Percentiles rank a stretch among this genome's conserved stretches.
Conservation (phyloP, 53 echinoderm and acorn worm species). For the Crossaster papposus region DNA sequence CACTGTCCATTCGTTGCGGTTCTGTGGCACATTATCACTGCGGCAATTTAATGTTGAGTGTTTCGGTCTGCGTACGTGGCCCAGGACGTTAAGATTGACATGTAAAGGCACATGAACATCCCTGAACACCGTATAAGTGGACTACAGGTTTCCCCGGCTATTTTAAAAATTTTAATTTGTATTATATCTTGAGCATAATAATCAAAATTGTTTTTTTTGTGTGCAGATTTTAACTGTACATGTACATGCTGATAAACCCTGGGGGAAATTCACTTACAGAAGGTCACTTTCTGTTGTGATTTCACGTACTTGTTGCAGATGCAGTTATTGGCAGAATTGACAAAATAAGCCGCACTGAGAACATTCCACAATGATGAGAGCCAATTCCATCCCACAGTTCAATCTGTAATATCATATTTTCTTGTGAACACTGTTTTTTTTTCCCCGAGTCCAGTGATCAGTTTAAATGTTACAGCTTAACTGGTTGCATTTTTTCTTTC, state of each 20-base stretch:
- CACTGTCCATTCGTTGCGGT: not conserved
- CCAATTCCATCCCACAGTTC: not conserved
- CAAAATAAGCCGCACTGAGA: not conserved
- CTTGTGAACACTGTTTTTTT: too few relatives aligned
- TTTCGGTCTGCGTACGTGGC: not conserved
- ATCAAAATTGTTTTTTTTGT: not conserved
- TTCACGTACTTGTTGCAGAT: not conserved
- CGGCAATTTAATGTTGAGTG: not conserved
- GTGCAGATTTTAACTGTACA: not conserved
- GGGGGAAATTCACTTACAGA: not conserved
- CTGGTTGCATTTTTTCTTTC: too few relatives aligned
- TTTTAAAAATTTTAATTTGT: too few relatives aligned
- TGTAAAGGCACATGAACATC: not conserved
- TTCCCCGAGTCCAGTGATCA: too few relatives aligned
- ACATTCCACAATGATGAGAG: not conserved
- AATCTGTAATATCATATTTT: not conserved
- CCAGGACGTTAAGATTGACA: not conserved
- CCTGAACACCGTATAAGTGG: not conserved
- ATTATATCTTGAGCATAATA: too few relatives aligned
- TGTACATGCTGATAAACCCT: not conserved
- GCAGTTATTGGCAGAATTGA: not conserved
- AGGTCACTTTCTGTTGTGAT: not conserved
- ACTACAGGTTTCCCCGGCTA: too few relatives aligned
- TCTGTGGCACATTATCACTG: not conserved
- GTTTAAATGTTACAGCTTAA: too few relatives aligned